These are phyloP conservation scores for Chinchilla lanigera DNA, from an alignment of 2,113 vertebrate species.

Conservation along the genomic window DNA sequence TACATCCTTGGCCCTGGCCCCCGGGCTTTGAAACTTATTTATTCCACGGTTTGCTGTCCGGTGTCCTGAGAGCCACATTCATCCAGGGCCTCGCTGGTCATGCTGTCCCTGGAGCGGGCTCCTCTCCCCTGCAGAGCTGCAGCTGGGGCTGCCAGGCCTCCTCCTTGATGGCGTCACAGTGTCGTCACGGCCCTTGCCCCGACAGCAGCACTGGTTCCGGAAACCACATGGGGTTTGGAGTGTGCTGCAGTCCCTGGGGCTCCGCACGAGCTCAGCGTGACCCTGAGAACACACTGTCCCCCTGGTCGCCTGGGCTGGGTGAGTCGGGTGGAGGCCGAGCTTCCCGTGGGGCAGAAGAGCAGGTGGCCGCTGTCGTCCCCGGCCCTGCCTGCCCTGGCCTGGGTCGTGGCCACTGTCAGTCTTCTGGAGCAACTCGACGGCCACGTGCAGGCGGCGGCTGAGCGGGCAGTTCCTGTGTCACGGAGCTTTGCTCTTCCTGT, in stretches of 20 bases:
- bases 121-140: not conserved
- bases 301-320: too few species aligned
- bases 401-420: too few species aligned
- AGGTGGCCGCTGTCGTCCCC: rapidly evolving
- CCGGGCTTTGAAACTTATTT: not conserved
- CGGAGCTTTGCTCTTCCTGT: not conserved
- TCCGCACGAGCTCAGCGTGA: not conserved
- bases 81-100: not conserved
- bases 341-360: too few species aligned
- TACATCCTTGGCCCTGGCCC: not conserved
- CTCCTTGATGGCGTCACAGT: not conserved
- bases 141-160: not conserved
- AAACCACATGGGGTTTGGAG: not conserved
- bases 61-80: not conserved
- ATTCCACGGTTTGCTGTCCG: not conserved
- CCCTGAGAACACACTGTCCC: not conserved
- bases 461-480: not conserved
- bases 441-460: too few species aligned
- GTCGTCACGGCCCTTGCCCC: not conserved
- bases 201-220: not conserved
- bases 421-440: too few species aligned
- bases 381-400: not conserved
- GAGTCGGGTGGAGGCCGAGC: too few species aligned
- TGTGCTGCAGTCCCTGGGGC: not conserved
- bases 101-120: not conserved